phyloP scores from a whole-genome alignment of 2,888 invertebrate genomes.

The Pseudanteris insignis region DNA sequence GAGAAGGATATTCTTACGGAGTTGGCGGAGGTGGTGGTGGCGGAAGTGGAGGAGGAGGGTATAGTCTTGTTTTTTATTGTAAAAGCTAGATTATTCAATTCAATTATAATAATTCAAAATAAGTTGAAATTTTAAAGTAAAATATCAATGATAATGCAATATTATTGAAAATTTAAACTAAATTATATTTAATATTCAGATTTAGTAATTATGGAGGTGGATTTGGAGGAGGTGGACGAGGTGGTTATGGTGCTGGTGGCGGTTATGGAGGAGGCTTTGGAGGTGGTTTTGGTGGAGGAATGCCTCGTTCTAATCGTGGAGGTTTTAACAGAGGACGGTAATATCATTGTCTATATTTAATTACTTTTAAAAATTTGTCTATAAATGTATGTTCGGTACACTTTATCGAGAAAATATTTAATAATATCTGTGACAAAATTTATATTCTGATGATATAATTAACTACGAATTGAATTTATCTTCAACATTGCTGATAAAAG shows the following conservation, averaged over 20 bases:
- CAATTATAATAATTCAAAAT: too few species aligned
- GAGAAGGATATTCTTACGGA: constrained; percentile 67
- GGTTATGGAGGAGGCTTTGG: constrained; percentile 60
- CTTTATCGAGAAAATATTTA: too few species aligned
- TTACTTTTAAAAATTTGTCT: neutral
- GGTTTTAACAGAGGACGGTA: constrained; percentile 67
- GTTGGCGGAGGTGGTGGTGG: too few species aligned
- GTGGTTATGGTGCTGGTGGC: constrained; percentile 54
- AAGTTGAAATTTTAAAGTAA: too few species aligned
- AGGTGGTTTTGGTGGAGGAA: constrained; percentile 60
- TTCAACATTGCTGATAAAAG: too few species aligned
- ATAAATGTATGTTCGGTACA: constrained; percentile 2
- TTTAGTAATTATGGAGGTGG: constrained; percentile 52
- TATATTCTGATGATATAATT: too few species aligned
- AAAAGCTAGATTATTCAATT: too few species aligned
- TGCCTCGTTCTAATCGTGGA: constrained; percentile 68
- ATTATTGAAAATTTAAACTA: constrained; percentile 6
- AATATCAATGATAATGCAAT: constrained; percentile 1
- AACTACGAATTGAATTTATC: too few species aligned
- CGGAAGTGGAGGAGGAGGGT: too few species aligned
- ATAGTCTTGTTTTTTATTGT: too few species aligned
- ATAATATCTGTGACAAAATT: too few species aligned
- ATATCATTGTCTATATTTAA: constrained; percentile 12
- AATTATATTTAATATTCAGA: constrained; percentile 16
- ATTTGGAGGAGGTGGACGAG: constrained; percentile 60